These are phyloP conservation scores for Oophaga sylvatica DNA, from an alignment of 2,797 vertebrate species.

Conservation along the genomic window DNA sequence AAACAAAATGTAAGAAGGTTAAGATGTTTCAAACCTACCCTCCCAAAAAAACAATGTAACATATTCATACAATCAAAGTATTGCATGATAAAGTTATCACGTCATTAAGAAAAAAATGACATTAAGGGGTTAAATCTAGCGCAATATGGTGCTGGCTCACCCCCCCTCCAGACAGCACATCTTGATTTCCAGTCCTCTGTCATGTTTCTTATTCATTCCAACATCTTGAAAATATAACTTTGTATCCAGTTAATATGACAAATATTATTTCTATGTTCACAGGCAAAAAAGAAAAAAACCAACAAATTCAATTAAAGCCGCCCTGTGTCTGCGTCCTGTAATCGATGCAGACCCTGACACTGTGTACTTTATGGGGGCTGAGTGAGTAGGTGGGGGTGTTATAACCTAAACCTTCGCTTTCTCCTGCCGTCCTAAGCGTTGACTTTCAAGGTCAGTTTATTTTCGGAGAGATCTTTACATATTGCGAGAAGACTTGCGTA, in stretches of 20 bases:
- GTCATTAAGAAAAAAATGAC: too few species aligned
- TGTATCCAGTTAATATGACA: slow-evolving; percentile 18
- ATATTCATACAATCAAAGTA: too few species aligned
- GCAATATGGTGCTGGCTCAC: background rate
- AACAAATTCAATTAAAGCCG: slow-evolving; percentile 33
- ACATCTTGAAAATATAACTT: slow-evolving; percentile 19
- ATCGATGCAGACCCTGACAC: slow-evolving; percentile 36
- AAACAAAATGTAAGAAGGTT: too few species aligned
- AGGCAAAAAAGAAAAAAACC: background rate
- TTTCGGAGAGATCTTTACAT: slow-evolving; percentile 62
- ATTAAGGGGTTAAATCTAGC: too few species aligned
- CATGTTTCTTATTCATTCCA: background rate
- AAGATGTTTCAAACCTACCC: too few species aligned
- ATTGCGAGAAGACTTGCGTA: slow-evolving; percentile 45
- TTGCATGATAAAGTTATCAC: too few species aligned
- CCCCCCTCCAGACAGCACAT: background rate
- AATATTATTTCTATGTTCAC: slow-evolving; percentile 44
- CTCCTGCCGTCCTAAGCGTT: background rate
- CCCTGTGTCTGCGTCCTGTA: slow-evolving; percentile 6
- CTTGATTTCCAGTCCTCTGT: background rate
- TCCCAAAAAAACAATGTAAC: too few species aligned
- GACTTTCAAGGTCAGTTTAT: slow-evolving; percentile 61
- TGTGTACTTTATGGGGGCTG: slow-evolving; percentile 11
- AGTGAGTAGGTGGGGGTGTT: background rate
- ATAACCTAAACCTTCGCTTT: slow-evolving; percentile 31